These are phyloP conservation scores for Bombus superbus DNA, from an alignment of 1,140 invertebrate species.

Conservation along the genomic window DNA sequence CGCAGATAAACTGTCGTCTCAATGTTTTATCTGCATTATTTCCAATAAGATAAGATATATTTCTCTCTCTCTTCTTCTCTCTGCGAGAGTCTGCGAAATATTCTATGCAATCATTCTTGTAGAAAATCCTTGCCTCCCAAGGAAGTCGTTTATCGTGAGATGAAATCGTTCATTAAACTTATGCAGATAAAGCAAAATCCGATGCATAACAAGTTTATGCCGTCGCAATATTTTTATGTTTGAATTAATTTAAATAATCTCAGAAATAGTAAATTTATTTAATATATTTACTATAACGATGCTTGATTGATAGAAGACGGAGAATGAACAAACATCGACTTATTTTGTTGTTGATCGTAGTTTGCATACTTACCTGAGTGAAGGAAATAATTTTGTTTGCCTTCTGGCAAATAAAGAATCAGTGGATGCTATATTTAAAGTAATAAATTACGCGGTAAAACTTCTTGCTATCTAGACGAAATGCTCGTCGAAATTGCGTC, in stretches of 20 bases:
- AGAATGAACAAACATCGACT: background rate
- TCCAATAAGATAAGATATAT: constrained; percentile 26
- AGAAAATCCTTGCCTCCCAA: background rate
- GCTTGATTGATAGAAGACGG: background rate
- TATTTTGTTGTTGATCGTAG: too few species aligned
- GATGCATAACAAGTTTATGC: background rate
- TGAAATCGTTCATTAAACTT: background rate
- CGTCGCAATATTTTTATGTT: background rate
- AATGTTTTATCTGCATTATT: constrained; percentile 6
- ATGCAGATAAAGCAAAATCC: background rate
- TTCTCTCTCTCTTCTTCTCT: background rate
- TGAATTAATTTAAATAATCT: background rate
- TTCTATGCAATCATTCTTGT: background rate
- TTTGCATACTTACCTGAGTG: background rate
- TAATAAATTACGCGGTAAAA: constrained; percentile 1
- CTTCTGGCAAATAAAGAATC: background rate
- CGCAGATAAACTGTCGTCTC: constrained; percentile 33
- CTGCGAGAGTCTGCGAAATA: background rate
- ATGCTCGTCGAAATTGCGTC: constrained; percentile 15
- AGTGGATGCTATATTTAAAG: constrained; percentile 2
- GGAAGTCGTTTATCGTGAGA: background rate
- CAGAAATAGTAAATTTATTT: background rate
- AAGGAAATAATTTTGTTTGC: background rate
- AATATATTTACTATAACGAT: too few species aligned
- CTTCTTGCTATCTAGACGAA: constrained; percentile 15